Evolutionary conservation across 2,113 vertebrate species (phyloP), one percentile per base, ranked within the genome.

Genomic region (Bubo blakistoni): DNA sequence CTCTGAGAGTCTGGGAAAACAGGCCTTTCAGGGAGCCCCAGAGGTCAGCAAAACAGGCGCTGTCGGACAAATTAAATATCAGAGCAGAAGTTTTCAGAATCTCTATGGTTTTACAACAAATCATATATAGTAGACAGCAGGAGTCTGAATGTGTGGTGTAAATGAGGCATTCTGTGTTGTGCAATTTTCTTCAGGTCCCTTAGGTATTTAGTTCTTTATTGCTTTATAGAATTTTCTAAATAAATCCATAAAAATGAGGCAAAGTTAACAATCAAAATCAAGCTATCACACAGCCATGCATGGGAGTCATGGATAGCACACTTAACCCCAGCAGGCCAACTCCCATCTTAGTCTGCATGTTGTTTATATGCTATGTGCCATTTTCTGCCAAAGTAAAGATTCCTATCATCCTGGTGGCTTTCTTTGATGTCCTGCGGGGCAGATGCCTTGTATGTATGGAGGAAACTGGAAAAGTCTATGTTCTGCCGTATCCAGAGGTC

Each of bases 361-460:
- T 85, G 61, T 91, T 96, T 76, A 19, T 69, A 19, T 61, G 77
- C 81, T 67, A 10, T 2, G 2, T 83, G 88, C 94, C 65, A 67
- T 84, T 74, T 87, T 93, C 84, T 87, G 90, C 87, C 87, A 89
- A 84, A 92, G 88, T 72, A 78, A 93, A 94, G 93, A 90, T 92
- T 95, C 90, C 77, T 87, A 2, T 95, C 16, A 2, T 88, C 93
- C 69, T 63, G 62, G 77, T 96, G 86, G 70, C 82, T 95, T 86
- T 49, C 65, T 88, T 84, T 92, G 87, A 89, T 91, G 89, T 73
- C 67, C 81, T 47, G 81, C 0, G 0, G 27, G 73, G 40, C 63
- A 96, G 76, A 70, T 81, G 55, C 13, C 67, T 76, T 77, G 40
- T 69, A 49, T 38, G 29, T 71, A 32, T 58, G 85, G 59, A 89